Conservation (phyloP, 2,113 vertebrate species). For the Phyllopteryx taeniolatus region DNA sequence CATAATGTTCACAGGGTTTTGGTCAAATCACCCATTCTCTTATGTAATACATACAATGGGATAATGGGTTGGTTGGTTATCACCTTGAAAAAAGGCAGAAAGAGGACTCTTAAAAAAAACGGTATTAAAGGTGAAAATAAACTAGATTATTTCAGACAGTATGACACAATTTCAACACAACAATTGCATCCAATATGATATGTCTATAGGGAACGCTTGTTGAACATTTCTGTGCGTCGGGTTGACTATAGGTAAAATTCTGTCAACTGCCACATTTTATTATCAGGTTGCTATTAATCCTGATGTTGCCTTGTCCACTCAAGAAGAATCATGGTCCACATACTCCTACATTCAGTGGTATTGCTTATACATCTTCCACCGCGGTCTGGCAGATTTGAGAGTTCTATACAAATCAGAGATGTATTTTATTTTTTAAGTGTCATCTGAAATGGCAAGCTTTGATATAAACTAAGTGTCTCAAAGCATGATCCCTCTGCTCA, state of each 20-base stretch:
- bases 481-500: not conserved
- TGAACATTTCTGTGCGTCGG: constrained; percentile 33
- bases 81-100: constrained; percentile 28
- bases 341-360: constrained; percentile 5
- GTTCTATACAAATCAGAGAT: constrained; percentile 31
- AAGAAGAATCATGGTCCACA: constrained; percentile 47
- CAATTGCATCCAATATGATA: constrained; percentile 18
- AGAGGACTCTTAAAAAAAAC: constrained; percentile 31
- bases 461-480: constrained; percentile 30
- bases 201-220: constrained; percentile 38
- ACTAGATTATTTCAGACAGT: constrained; percentile 27
- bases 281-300: constrained; percentile 65
- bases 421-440: constrained; percentile 10
- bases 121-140: constrained; percentile 5
- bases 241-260: constrained; percentile 48
- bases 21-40: constrained; percentile 66
- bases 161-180: constrained; percentile 4
- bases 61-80: constrained; percentile 60
- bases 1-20: constrained; percentile 62
- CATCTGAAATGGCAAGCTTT: constrained; percentile 52
- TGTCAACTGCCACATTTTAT: constrained; percentile 67
- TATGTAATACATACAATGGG: constrained; percentile 36
- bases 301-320: constrained; percentile 64
- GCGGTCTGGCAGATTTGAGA: constrained; percentile 13
- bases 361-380: constrained; percentile 19